Conservation (phyloP, 2,113 vertebrate species). For the Sinosuthora webbiana region DNA sequence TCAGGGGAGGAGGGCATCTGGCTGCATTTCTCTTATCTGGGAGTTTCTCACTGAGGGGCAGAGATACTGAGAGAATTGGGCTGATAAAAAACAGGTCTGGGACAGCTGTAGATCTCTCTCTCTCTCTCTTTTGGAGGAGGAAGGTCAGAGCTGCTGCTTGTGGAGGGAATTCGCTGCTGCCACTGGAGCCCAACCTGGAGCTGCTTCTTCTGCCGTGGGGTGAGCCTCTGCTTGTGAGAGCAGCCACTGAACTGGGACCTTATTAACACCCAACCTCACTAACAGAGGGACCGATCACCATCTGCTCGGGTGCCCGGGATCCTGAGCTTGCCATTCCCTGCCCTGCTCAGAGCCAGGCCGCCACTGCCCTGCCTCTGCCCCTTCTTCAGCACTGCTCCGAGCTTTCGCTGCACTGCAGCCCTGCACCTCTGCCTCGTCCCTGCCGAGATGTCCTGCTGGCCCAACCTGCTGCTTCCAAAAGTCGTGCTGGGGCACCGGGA, state of each 20-base stretch:
- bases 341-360: not conserved
- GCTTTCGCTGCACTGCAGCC: not conserved
- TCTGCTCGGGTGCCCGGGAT: not conserved
- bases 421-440: no score
- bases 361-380: rapidly evolving
- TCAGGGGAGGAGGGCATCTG: not conserved
- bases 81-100: not conserved
- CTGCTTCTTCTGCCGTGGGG: not conserved
- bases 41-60: not conserved
- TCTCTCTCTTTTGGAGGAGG: not conserved
- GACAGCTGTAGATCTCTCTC: not conserved
- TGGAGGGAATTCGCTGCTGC: not conserved
- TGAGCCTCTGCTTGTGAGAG: not conserved
- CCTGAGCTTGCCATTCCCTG: not conserved
- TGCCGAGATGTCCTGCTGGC: not conserved
- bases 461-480: not conserved
- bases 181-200: not conserved
- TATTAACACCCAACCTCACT: not conserved
- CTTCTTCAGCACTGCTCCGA: not conserved
- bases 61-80: not conserved
- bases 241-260: not conserved
- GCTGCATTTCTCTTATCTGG: not conserved
- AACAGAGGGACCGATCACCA: no score
- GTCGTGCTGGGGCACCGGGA: not conserved
- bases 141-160: not conserved